Base-by-base conservation (phyloP, 2,888 invertebrate species). In the Spicauda simplicius region DNA sequence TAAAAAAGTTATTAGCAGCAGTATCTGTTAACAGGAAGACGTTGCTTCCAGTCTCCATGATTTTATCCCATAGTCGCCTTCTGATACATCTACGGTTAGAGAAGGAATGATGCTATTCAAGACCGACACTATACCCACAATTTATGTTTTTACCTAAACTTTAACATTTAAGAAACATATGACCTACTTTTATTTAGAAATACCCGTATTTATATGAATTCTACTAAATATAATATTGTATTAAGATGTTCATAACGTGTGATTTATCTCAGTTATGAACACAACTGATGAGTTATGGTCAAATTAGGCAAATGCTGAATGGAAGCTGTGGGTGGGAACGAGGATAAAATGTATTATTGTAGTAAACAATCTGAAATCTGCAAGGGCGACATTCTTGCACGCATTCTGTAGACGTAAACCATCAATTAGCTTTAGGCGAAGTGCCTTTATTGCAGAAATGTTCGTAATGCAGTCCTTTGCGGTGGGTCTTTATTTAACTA, bases 311-410 rank as follows among this genome's bases (percentile, higher is more conserved):
- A 62, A 25, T 55, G 30, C 25, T 25, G 54, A 14, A 12, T n/a
- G 55, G 18, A 41, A 25, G 41, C 30, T 20, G 16, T 55, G 56
- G 56, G 52, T 57, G 57, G 30, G n/a, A 16, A 54, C 25, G 57
- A 19, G 41, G 19, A 45, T 45, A 65, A 53, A 59, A 59, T 53
- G 41, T 54, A 54, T 37, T 53, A 33, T 54, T 50, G 59, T 54
- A 59, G 59, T 59, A 59, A 59, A 59, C 25, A 59, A 65, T 59
- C 58, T 54, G 65, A 84, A 90, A 90, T 91, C 90, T 84, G 81
- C 85, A 84, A 84, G 77, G 80, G 79, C 82, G 79, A 79, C 90
- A 89, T 91, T 87, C 90, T 83, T 83, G 85, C 91, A 90, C 91
- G 91, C 82, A 83, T 81, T 81, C 76, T 74, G 76, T 76, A 80